Percentiles rank a stretch among this genome's conserved stretches.
phyloP scores from a whole-genome alignment of 2,888 invertebrate species.

The Caradrina clavipalpis region DNA sequence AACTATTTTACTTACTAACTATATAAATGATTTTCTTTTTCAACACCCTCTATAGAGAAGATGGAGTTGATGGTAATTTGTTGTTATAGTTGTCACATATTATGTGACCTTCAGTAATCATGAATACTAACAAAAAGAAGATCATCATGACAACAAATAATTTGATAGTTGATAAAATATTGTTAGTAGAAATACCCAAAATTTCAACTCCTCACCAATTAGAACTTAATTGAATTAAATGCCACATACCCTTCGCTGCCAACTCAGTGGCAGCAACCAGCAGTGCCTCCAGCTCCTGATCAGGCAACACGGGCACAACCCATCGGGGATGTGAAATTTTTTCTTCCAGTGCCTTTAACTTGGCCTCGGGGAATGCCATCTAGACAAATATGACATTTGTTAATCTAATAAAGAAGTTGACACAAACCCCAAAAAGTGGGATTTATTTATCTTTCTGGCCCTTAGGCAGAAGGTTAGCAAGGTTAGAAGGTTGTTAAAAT shows the following conservation, averaged over 20 bases:
- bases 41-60: no score
- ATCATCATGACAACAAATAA: no score
- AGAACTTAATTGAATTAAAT: constrained; percentile 16
- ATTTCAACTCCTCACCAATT: constrained; percentile 2
- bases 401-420: not conserved
- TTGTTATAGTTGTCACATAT: no score
- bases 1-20: not conserved
- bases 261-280: constrained; percentile 97
- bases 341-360: constrained; percentile 97
- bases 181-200: not conserved
- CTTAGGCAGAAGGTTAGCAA: not conserved
- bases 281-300: constrained; percentile 98
- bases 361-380: constrained; percentile 95
- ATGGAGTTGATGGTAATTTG: no score
- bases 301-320: constrained; percentile 99
- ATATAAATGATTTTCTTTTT: no score
- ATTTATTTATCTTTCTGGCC: no score
- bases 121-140: no score
- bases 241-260: constrained; percentile 93
- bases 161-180: no score
- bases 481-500: no score
- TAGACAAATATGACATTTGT: constrained; percentile 60
- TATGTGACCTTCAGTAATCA: no score
- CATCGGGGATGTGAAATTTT: constrained; percentile 99
- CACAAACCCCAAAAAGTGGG: not conserved